phyloP scores from a whole-genome alignment of 2,888 invertebrate genomes.

The Vannuccia rotundouncinata region DNA sequence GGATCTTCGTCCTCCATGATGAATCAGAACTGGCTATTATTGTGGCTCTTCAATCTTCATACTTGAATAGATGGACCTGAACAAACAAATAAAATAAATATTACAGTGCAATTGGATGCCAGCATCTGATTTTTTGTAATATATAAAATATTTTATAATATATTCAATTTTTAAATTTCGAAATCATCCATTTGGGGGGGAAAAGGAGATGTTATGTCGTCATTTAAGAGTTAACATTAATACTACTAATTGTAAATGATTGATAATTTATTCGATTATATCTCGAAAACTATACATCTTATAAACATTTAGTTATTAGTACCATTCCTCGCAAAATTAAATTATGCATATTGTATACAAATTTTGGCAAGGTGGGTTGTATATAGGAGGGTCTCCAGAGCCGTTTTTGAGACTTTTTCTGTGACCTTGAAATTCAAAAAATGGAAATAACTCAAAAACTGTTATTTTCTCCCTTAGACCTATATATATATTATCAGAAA shows the following conservation, averaged over 20 bases:
- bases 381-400: background rate
- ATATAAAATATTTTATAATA: background rate
- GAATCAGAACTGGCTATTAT: background rate
- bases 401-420: background rate
- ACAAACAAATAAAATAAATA: background rate
- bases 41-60: background rate
- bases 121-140: background rate
- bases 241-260: background rate
- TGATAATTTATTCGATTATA: background rate
- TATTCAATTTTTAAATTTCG: background rate
- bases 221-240: background rate
- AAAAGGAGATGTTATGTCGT: background rate
- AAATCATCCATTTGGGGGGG: background rate
- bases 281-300: background rate
- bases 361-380: background rate
- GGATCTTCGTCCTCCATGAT: background rate
- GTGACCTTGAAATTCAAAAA: background rate
- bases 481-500: too few relatives aligned
- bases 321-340: background rate
- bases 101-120: background rate
- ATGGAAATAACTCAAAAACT: background rate
- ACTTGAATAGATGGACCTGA: background rate
- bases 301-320: background rate
- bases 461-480: too few relatives aligned
- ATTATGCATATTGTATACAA: background rate